Percentiles rank a stretch among this genome's conserved stretches.
These are phyloP conservation scores for Etheostoma nigrum DNA, from an alignment of 2,797 vertebrate species.

Conservation along the genomic window DNA sequence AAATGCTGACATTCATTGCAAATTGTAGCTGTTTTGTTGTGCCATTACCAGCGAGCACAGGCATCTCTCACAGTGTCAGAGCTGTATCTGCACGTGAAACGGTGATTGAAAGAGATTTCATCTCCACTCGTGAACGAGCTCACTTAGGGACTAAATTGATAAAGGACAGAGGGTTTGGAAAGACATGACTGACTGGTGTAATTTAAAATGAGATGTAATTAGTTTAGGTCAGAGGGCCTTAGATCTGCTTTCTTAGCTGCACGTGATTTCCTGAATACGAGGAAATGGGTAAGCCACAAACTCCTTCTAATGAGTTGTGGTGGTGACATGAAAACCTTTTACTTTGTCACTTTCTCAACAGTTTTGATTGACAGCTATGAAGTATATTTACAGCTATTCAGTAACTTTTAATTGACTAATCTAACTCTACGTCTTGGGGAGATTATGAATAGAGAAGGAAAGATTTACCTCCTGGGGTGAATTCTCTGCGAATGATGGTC, in stretches of 20 bases:
- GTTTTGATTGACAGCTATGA: not conserved
- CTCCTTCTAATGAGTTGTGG: not conserved
- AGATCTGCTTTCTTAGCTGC: not conserved
- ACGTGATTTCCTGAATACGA: slow-evolving; percentile 28
- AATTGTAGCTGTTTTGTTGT: not conserved
- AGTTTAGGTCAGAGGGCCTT: not conserved
- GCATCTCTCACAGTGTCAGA: not conserved
- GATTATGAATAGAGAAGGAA: not conserved
- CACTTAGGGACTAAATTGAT: not conserved
- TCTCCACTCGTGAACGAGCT: not conserved
- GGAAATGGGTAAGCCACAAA: slow-evolving; percentile 14
- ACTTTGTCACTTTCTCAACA: not conserved
- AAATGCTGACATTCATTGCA: not conserved
- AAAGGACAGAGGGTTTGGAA: not conserved
- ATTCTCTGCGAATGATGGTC: too few relatives aligned
- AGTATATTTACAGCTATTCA: not conserved
- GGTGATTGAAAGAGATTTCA: not conserved
- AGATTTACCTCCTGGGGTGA: not conserved
- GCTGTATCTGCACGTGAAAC: not conserved
- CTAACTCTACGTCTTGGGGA: not conserved
- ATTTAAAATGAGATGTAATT: not conserved
- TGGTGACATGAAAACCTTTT: not conserved
- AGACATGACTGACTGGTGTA: too few relatives aligned
- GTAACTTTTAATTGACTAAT: not conserved
- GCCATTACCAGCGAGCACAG: not conserved